phyloP scores from a whole-genome alignment of 2,888 invertebrate genomes.

The Erynnis tages region DNA sequence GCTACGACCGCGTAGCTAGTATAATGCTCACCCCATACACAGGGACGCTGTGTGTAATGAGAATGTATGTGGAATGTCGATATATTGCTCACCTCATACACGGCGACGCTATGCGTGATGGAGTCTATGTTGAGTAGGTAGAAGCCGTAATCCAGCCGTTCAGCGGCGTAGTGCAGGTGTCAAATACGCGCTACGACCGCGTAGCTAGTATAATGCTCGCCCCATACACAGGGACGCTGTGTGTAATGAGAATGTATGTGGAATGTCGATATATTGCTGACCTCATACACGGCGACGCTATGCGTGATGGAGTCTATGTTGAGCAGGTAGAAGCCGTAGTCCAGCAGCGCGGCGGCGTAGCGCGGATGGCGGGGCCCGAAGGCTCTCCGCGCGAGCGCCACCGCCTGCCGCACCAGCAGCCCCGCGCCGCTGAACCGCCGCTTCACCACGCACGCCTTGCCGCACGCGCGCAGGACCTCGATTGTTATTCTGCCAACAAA shows the following conservation, averaged over 20 bases:
- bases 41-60: too few species aligned
- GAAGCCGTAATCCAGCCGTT: constrained; percentile 94
- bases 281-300: constrained; percentile 92
- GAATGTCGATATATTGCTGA: constrained; percentile 39
- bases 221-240: too few species aligned
- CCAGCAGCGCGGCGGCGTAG: constrained; percentile 91
- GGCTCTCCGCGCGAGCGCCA: constrained; percentile 84
- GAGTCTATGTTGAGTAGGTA: constrained; percentile 94
- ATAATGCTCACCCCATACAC: too few species aligned
- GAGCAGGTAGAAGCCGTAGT: constrained; percentile 94
- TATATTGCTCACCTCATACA: constrained; percentile 93
- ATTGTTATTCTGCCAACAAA: constrained; percentile 82
- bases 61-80: too few species aligned
- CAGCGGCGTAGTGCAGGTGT: constrained; percentile 93
- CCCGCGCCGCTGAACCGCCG: constrained; percentile 91
- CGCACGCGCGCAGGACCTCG: constrained; percentile 92
- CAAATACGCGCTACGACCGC: too few species aligned
- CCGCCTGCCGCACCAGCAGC: constrained; percentile 90
- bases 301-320: constrained; percentile 93
- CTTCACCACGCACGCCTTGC: constrained; percentile 95
- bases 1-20: neutral
- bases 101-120: constrained; percentile 90
- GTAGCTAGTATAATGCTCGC: too few species aligned
- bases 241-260: too few species aligned
- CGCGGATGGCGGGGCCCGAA: constrained; percentile 88